Evolutionary conservation across 2,888 invertebrate species (phyloP), one percentile per base, ranked within the genome.

Genomic region (Dichetophora obliterata): DNA sequence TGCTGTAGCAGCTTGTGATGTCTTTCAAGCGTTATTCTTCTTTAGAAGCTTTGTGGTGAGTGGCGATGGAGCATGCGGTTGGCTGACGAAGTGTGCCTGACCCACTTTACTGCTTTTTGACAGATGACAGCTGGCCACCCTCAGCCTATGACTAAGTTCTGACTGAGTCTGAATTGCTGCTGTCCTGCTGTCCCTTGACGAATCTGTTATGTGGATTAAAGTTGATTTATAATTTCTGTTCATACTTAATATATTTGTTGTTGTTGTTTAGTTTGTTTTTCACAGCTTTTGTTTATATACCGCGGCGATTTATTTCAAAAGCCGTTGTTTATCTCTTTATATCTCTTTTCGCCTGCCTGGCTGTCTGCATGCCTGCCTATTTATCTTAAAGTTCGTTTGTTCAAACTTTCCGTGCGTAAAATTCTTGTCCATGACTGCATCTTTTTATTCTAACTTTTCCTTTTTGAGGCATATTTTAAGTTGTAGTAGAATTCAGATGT

Each of bases 51-150:
- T 22, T 54, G 22, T 5, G 3, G 19, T 59, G 57, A 24, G n/a
- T 22, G 37, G 37, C n/a, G 34, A 43, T 65, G 24, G 22, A 31
- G 22, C 65, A n/a, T 75, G 50, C 48, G 65, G 57, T 71, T 57
- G 50, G 3, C 3, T 83, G 82, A 84, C 83, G 82, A 85, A 83
- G 84, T 83, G 81, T 85, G 84, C 84, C 83, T 84, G 76, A 81
- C 65, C 66, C 50, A 69, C 43, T 43, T 43, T 43, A 14, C 43
- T 43, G 43, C 43, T 14, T 43, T 43, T 43, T 43, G 43, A 43
- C 43, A 52, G 69, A 16, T 50, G 54, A 24, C 69, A 69, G 69
- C 69, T 69, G 69, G 52, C 54, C 27, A 54, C 69, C 69, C 50
- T 69, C 69, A 54, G 24, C 50, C 9, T 8, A 31, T 22, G 19